A percentile compares a stretch with the other conserved stretches of the same genome.
phyloP scores from a whole-genome alignment of 2,888 invertebrate species.

The Diachrysia chrysitis region DNA sequence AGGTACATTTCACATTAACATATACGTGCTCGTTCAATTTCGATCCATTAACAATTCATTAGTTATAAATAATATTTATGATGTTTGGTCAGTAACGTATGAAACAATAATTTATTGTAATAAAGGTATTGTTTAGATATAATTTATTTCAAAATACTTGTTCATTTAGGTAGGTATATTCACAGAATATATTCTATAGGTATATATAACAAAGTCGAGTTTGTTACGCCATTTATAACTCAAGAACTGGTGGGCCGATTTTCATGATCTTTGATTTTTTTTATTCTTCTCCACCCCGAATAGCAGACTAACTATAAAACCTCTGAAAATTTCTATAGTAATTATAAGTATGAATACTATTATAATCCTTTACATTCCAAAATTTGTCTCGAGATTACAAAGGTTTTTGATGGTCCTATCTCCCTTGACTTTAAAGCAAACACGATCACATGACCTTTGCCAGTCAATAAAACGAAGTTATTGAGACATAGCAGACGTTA shows the following conservation, averaged over 20 bases:
- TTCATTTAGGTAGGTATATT: too few species aligned
- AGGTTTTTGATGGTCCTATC: not conserved
- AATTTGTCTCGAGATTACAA: too few species aligned
- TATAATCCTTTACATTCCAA: too few species aligned
- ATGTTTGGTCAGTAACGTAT: slow-evolving; percentile 48
- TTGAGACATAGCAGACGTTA: slow-evolving; percentile 30
- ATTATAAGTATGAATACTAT: too few species aligned
- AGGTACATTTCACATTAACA: slow-evolving; percentile 46
- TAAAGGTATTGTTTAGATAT: not conserved
- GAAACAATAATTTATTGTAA: slow-evolving; percentile 31
- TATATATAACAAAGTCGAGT: too few species aligned
- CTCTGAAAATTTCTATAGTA: too few species aligned
- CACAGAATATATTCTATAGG: too few species aligned
- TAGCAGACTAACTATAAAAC: too few species aligned
- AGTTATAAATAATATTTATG: slow-evolving; percentile 46
- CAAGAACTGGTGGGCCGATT: too few species aligned
- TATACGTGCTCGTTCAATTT: slow-evolving; percentile 59
- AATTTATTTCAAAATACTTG: not conserved
- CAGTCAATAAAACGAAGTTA: slow-evolving; percentile 45
- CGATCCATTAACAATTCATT: slow-evolving; percentile 65
- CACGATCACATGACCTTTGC: slow-evolving; percentile 24
- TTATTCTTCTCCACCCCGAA: too few species aligned
- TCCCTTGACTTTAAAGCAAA: slow-evolving; percentile 3
- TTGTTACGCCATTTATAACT: too few species aligned
- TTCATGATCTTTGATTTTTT: too few species aligned